Evolutionary conservation across 2,113 vertebrate species (phyloP).

Genomic region (Fulica atra): DNA sequence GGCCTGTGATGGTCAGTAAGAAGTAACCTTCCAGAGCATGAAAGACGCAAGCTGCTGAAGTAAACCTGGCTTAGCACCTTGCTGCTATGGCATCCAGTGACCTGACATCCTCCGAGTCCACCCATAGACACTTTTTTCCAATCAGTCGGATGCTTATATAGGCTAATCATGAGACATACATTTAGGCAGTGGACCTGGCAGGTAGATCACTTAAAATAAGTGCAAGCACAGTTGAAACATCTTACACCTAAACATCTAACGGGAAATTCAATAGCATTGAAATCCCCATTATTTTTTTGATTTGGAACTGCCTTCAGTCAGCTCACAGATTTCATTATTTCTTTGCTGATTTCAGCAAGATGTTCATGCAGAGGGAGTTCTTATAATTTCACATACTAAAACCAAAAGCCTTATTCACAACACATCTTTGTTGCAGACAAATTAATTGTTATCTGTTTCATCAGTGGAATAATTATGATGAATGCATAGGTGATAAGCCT

Average conservation of each 20-base stretch:
- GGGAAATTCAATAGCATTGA: not conserved
- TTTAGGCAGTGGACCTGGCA: not conserved
- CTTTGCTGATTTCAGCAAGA: not conserved
- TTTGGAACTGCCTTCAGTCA: not conserved
- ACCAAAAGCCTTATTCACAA: not conserved
- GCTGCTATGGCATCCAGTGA: not conserved
- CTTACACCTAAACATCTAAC: not conserved
- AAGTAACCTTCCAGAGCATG: not conserved
- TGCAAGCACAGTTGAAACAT: not conserved
- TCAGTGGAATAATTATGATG: not conserved
- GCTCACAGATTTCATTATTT: not conserved
- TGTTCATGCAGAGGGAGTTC: not conserved
- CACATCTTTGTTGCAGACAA: not conserved
- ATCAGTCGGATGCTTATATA: not conserved
- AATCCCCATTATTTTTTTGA: not conserved
- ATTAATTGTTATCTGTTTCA: slow-evolving; percentile 2
- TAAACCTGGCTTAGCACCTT: not conserved
- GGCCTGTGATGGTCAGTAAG: not conserved
- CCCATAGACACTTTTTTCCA: not conserved
- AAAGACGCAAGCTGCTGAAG: not conserved
- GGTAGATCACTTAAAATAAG: not conserved
- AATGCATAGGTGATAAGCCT: not conserved
- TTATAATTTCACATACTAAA: not conserved
- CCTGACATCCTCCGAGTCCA: not conserved
- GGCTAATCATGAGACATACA: not conserved